phyloP scores from a whole-genome alignment of 2,888 invertebrate species.

The Baronia brevicornis region DNA sequence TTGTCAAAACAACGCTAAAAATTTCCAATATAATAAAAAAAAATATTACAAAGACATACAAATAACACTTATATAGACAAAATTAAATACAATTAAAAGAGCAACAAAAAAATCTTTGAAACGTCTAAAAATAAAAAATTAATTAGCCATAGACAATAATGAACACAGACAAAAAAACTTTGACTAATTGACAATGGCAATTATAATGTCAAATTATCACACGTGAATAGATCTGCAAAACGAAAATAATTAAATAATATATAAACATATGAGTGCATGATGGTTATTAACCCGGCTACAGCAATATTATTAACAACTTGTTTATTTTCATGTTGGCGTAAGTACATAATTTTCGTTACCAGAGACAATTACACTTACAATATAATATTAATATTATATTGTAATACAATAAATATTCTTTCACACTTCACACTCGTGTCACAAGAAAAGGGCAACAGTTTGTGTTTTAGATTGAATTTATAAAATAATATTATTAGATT shows the following conservation, averaged over 20 bases:
- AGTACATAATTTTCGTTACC: constrained; percentile 33
- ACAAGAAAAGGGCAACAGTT: too few species aligned
- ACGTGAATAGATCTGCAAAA: background rate
- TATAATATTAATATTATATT: too few species aligned
- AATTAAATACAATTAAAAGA: constrained; percentile 1
- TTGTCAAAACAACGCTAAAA: too few species aligned
- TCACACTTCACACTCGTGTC: too few species aligned
- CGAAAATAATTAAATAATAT: constrained; percentile 5
- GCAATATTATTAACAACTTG: constrained; percentile 43
- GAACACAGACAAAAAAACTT: too few species aligned
- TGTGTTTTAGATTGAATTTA: too few species aligned
- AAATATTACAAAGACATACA: constrained; percentile 5
- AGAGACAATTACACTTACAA: too few species aligned
- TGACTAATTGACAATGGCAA: too few species aligned
- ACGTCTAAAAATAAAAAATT: background rate
- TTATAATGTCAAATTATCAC: background rate
- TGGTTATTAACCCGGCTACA: constrained; percentile 37
- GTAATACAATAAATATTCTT: too few species aligned
- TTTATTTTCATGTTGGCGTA: constrained; percentile 49
- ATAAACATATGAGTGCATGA: constrained; percentile 1
- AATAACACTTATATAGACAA: constrained; percentile 7
- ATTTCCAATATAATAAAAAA: constrained; percentile 1
- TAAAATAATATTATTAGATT: too few species aligned
- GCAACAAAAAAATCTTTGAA: too few species aligned
- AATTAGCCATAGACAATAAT: too few species aligned